These are phyloP conservation scores for Lates japonicus DNA, from an alignment of 2,797 vertebrate species.

Conservation along the genomic window DNA sequence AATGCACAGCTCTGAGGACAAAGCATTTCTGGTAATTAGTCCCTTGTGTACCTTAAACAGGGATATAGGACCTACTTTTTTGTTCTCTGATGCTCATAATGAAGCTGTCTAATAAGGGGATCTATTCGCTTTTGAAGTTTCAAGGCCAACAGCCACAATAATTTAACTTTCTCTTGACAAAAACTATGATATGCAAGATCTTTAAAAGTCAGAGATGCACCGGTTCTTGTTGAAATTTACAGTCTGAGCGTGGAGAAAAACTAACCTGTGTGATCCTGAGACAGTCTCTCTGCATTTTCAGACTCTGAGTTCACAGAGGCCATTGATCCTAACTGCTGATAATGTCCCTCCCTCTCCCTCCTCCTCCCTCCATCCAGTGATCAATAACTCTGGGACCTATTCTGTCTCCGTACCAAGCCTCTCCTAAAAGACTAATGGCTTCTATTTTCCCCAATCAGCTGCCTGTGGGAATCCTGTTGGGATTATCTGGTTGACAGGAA, in stretches of 20 bases:
- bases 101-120: background rate
- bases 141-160: background rate
- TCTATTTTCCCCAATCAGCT: slow-evolving; percentile 65
- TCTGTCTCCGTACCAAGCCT: slow-evolving; percentile 47
- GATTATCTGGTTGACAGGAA: slow-evolving; percentile 40
- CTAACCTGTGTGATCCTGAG: slow-evolving; percentile 6
- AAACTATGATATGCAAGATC: background rate
- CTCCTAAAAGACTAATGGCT: slow-evolving; percentile 65
- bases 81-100: background rate
- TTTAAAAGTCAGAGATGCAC: background rate
- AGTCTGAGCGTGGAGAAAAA: slow-evolving; percentile 17
- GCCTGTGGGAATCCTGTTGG: slow-evolving; percentile 45
- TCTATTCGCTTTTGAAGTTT: background rate
- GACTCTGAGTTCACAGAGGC: slow-evolving; percentile 40
- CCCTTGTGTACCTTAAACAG: background rate
- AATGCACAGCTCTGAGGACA: background rate
- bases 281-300: slow-evolving; percentile 46
- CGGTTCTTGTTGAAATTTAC: background rate
- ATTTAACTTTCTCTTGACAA: background rate
- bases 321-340: slow-evolving; percentile 66
- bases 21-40: background rate
- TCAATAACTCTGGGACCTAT: slow-evolving; percentile 66
- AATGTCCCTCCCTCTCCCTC: slow-evolving; percentile 39
- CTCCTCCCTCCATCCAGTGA: slow-evolving; percentile 44
- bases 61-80: background rate